phyloP scores from a whole-genome alignment of 2,113 vertebrate species.

The Phalacrocorax brasilianus region DNA sequence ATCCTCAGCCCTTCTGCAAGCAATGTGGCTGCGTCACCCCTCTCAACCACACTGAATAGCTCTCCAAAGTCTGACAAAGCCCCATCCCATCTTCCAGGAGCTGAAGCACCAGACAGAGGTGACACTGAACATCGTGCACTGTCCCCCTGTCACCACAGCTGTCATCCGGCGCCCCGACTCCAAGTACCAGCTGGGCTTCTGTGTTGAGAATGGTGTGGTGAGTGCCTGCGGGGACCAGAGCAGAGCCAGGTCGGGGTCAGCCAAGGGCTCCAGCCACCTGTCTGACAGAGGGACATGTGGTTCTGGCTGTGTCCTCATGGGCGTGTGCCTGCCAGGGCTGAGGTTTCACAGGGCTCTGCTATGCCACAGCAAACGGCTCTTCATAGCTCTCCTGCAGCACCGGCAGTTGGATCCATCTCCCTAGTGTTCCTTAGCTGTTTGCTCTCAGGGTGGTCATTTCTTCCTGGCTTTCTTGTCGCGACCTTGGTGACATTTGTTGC shows the following conservation, averaged over 20 bases:
- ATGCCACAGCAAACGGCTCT: background rate
- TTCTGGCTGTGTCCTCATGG: background rate
- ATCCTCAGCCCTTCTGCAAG: background rate
- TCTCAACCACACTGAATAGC: fast-evolving
- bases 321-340: background rate
- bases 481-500: background rate
- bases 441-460: background rate
- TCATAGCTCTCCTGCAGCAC: background rate
- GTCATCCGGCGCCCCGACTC: conserved; percentile 88
- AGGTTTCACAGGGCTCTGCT: background rate
- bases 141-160: conserved; percentile 92
- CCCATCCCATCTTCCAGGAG: conserved; percentile 74
- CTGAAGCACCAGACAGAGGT: conserved; percentile 84
- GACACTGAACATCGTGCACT: conserved; percentile 89
- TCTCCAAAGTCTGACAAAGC: background rate
- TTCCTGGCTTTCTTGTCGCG: background rate
- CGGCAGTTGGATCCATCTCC: fast-evolving
- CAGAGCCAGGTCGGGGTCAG: background rate
- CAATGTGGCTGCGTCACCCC: fast-evolving
- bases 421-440: background rate
- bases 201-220: conserved; percentile 94
- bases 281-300: background rate
- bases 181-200: conserved; percentile 93
- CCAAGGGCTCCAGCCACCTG: fast-evolving
- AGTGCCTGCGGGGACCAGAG: background rate